phyloP scores from a whole-genome alignment of 2,888 invertebrate species.

The Amaurobius ferox region DNA sequence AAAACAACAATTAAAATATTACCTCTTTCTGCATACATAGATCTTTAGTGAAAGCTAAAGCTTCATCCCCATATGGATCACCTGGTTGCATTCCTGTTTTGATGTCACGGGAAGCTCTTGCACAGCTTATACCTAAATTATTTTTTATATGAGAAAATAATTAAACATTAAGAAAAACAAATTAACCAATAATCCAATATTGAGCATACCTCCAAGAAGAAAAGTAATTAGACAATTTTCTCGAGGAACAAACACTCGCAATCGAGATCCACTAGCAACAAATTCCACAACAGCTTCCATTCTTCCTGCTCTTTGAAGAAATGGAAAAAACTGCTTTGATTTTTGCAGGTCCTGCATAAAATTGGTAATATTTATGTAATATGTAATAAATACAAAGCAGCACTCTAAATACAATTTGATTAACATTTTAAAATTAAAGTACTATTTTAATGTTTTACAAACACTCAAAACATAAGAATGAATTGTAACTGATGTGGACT shows the following conservation, averaged over 20 bases:
- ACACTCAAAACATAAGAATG: too few species aligned
- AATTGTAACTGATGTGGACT: too few species aligned
- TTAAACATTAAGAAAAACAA: too few species aligned
- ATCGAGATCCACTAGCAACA: conserved; percentile 95
- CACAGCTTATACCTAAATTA: conserved; percentile 86
- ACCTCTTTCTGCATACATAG: conserved; percentile 91
- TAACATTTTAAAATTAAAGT: too few species aligned
- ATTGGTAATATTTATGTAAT: too few species aligned
- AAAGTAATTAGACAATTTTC: conserved; percentile 97
- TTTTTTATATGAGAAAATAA: neutral
- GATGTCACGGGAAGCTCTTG: conserved; percentile 87
- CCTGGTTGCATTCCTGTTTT: conserved; percentile 84
- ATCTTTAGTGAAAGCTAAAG: conserved; percentile 91
- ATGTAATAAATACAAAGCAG: too few species aligned
- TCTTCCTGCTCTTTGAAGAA: conserved; percentile 92
- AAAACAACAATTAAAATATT: neutral
- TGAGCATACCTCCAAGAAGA: conserved; percentile 85
- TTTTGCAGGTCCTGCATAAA: conserved; percentile 88
- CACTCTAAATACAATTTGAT: too few species aligned
- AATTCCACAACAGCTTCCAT: conserved; percentile 97
- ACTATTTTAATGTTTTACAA: too few species aligned
- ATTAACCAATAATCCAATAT: neutral
- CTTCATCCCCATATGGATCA: conserved; percentile 96
- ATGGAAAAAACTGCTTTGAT: conserved; percentile 94
- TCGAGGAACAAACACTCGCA: conserved; percentile 94